phyloP scores from a whole-genome alignment of 30 jellyfish, hydroid and myxozoan genomes.

The Catostylus mosaicus region DNA sequence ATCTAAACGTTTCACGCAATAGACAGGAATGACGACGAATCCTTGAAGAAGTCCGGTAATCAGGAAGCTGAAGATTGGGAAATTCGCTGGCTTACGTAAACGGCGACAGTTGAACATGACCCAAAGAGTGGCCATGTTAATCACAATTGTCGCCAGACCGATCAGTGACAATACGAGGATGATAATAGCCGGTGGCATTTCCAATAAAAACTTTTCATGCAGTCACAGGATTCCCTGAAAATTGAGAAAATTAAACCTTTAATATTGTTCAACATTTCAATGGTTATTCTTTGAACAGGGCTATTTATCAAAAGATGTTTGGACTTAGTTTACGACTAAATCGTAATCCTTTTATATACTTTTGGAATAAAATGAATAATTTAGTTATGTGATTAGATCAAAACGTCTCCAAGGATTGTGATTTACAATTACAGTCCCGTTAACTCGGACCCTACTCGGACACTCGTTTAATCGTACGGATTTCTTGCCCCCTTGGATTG shows the following conservation, averaged over 20 bases:
- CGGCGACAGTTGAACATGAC: slow-evolving; percentile 28
- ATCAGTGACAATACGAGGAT: slow-evolving; percentile 4
- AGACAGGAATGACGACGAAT: slow-evolving; percentile 42
- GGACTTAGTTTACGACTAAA: no score
- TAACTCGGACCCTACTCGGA: no score
- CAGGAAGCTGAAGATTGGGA: slow-evolving; percentile 50
- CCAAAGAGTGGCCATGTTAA: slow-evolving; percentile 24
- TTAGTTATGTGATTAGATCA: no score
- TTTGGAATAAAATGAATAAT: no score
- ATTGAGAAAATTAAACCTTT: background rate
- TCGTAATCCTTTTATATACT: no score
- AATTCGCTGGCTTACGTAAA: slow-evolving; percentile 32
- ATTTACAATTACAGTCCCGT: no score
- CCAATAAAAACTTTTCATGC: background rate
- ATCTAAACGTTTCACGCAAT: slow-evolving; percentile 28
- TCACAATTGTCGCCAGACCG: slow-evolving; percentile 28
- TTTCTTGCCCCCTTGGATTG: no score
- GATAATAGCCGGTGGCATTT: background rate
- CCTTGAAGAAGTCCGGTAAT: slow-evolving; percentile 60
- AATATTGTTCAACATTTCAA: background rate
- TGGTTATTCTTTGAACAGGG: background rate
- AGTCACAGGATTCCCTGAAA: background rate
- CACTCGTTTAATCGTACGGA: no score
- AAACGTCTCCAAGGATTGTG: no score
- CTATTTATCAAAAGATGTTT: no score